Conservation (phyloP, 2,888 invertebrate species). For the Lutraria lutraria region DNA sequence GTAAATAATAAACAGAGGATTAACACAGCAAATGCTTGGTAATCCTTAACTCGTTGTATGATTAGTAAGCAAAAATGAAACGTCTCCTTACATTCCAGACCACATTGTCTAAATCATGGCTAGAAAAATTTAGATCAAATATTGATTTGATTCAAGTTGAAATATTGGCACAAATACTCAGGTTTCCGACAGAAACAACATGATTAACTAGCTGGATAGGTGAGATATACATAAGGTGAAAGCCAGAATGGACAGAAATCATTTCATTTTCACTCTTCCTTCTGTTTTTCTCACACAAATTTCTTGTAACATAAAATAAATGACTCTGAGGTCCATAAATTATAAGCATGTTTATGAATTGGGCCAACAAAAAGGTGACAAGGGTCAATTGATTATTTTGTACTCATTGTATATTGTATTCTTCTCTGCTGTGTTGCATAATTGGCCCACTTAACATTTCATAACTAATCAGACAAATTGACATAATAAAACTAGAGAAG, state of each 20-base stretch:
- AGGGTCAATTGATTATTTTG: too few species aligned
- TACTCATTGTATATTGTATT: too few species aligned
- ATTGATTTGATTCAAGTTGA: background rate
- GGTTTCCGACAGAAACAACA: background rate
- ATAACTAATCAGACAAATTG: too few species aligned
- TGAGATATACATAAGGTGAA: background rate
- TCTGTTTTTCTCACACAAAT: background rate
- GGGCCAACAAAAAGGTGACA: too few species aligned
- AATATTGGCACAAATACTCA: background rate
- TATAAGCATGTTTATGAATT: too few species aligned
- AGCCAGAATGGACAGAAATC: background rate
- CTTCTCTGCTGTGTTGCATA: too few species aligned
- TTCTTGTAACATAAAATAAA: too few species aligned
- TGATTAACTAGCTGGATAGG: background rate
- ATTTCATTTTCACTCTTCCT: background rate
- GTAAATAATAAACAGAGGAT: conserved; percentile 8
- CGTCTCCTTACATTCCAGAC: background rate
- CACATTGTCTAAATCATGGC: background rate
- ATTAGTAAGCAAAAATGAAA: background rate
- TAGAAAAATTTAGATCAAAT: background rate
- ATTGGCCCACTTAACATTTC: too few species aligned
- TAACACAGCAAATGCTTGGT: background rate
- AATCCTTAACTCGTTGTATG: conserved; percentile 8
- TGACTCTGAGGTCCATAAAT: too few species aligned
- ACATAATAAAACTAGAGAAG: too few species aligned